Evolutionary conservation across 1,140 invertebrate species (phyloP).

Genomic region (Hylyphantes graminicola): DNA sequence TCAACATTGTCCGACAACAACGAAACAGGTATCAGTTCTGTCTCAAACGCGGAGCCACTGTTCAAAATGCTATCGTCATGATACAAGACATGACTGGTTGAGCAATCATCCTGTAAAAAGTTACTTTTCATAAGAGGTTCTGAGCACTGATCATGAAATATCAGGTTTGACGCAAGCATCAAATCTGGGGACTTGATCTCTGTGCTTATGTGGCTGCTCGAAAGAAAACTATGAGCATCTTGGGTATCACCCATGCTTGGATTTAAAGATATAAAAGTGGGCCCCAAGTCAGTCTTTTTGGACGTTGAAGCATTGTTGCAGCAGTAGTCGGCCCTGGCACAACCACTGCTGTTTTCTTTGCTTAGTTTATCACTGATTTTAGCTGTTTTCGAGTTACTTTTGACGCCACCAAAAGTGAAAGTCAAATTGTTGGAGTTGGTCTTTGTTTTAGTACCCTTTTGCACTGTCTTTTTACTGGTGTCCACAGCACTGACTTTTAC

Average conservation of each 20-base stretch:
- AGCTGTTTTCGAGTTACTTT: not conserved
- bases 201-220: constrained; percentile 7
- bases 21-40: constrained; percentile 15
- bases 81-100: constrained; percentile 33
- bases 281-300: constrained; percentile 15
- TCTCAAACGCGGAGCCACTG: constrained; percentile 23
- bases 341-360: constrained; percentile 63
- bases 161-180: constrained; percentile 36
- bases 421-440: not conserved
- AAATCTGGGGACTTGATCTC: constrained; percentile 37
- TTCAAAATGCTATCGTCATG: constrained; percentile 40
- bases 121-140: constrained; percentile 49
- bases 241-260: constrained; percentile 23
- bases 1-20: constrained; percentile 37
- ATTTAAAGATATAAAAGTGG: constrained; percentile 18
- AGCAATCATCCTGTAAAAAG: constrained; percentile 42
- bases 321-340: constrained; percentile 67
- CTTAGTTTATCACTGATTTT: constrained; percentile 40
- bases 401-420: not conserved
- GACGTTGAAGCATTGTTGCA: constrained; percentile 64
- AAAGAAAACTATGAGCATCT: constrained; percentile 17
- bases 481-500: not conserved
- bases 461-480: not conserved
- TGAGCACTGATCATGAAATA: constrained; percentile 31
- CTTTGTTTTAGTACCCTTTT: constrained; percentile 24